A percentile compares a stretch with the other conserved stretches of the same genome.
Evolutionary conservation across 2,888 invertebrate species (phyloP).

Genomic region (Polyommatus icarus): DNA sequence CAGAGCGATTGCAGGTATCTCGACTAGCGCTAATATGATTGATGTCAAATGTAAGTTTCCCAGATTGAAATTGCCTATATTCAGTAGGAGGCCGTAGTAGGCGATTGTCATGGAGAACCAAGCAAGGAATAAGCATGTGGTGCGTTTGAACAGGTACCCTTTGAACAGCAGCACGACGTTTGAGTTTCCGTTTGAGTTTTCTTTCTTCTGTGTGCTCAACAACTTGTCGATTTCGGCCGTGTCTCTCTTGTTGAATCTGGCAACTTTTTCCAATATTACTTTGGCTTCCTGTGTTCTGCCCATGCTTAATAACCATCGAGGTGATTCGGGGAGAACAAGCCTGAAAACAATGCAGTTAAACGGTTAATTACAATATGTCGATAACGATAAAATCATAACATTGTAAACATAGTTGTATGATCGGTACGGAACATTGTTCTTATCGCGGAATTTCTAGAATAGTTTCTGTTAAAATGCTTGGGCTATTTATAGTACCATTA

Average conservation of each 20-base stretch:
- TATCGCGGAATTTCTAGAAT: neutral
- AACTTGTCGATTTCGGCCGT: slow-evolving; percentile 85
- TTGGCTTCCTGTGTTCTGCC: slow-evolving; percentile 86
- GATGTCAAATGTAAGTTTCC: slow-evolving; percentile 88
- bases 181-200: slow-evolving; percentile 68
- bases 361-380: neutral
- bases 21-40: slow-evolving; percentile 87
- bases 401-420: neutral
- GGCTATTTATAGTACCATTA: neutral
- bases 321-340: slow-evolving; percentile 90
- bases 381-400: neutral
- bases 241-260: slow-evolving; percentile 82
- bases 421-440: neutral
- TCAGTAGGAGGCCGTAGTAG: slow-evolving; percentile 88
- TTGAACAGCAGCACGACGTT: slow-evolving; percentile 84
- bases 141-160: slow-evolving; percentile 83
- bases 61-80: slow-evolving; percentile 86
- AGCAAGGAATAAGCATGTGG: slow-evolving; percentile 84
- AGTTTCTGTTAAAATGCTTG: neutral
- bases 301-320: slow-evolving; percentile 87
- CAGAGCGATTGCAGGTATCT: slow-evolving; percentile 88
- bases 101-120: slow-evolving; percentile 90
- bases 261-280: slow-evolving; percentile 82
- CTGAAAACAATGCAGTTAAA: slow-evolving; percentile 61
- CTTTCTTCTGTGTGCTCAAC: slow-evolving; percentile 75